A percentile compares a stretch with the other conserved stretches of the same genome.
These are phyloP conservation scores for Syngnathus acus DNA, from an alignment of 2,797 vertebrate species.

Conservation along the genomic window DNA sequence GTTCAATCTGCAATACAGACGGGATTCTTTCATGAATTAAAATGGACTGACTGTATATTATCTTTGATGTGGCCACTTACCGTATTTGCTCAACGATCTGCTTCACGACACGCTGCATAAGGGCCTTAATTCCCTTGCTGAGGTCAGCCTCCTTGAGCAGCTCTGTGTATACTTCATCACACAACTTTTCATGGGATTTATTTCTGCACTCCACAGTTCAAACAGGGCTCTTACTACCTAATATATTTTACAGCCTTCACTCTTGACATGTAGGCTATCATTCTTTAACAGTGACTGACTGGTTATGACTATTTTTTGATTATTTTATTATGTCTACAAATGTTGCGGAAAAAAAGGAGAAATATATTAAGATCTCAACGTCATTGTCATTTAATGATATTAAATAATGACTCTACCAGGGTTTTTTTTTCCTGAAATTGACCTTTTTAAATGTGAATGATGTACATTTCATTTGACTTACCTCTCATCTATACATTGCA, in stretches of 20 bases:
- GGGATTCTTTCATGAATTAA: background rate
- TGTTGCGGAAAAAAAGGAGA: background rate
- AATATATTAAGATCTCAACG: background rate
- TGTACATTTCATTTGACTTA: constrained; percentile 34
- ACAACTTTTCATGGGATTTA: constrained; percentile 73
- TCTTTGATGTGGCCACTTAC: constrained; percentile 42
- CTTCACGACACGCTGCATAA: constrained; percentile 74
- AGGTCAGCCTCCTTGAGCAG: constrained; percentile 79
- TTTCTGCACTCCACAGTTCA: constrained; percentile 58
- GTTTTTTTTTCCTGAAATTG: too few relatives aligned
- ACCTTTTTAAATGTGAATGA: too few relatives aligned
- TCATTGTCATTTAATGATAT: too few relatives aligned
- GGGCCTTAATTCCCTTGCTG: constrained; percentile 60
- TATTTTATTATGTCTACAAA: background rate
- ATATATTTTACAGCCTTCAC: background rate
- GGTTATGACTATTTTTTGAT: background rate
- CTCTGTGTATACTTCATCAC: constrained; percentile 77
- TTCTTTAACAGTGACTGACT: background rate
- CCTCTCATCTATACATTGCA: constrained; percentile 80
- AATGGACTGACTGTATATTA: background rate
- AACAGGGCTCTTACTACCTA: background rate
- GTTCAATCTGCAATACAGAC: constrained; percentile 71
- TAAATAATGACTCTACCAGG: too few relatives aligned
- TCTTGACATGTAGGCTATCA: background rate
- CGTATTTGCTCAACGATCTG: constrained; percentile 83